Base-by-base conservation (phyloP, 2,113 vertebrate genomes). In the Trematocara nigrifrons region DNA sequence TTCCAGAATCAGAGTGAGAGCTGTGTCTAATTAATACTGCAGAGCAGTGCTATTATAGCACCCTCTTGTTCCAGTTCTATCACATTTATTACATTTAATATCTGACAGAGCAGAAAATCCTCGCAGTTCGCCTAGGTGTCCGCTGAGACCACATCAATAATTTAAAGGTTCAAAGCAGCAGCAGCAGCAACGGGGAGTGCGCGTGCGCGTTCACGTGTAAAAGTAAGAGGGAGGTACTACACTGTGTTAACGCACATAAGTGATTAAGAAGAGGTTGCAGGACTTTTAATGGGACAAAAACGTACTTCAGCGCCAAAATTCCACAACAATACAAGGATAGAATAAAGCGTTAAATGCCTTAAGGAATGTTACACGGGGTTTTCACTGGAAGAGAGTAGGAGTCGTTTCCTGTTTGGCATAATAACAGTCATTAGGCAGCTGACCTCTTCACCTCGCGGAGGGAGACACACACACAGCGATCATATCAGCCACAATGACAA, bases 91-190 rank as follows among this genome's bases (percentile, higher is more conserved):
- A 33, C 87, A 85, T 79, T 59, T 86, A 38, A 83, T 52, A 89
- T 71, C 51, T 92, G 82, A 80, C 74, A 84, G 64, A 64, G 86
- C 10, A 80, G 51, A 82, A 5, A 84, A 52, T 78, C 79, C 15
- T 78, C 20, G 78, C 80, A 66, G 85, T 76, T 77, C 85, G 77
- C 84, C 82, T 82, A 76, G 84, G 87, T 76, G 49, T 89, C 95
- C 95, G 89, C 95, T 96, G 96, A 94, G 94, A 90, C 90, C 92
- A 88, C 96, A 97, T 96, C 91, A 97, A 97, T 96, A 96, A 97
- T 95, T 95, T 95, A 96, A 95, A 95, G 95, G 93, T 95, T 94
- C 95, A 95, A 97, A 95, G 96, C 96, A 96, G 91, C 94, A 95
- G 88, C 93, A 93, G 96, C 49, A 95, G 87, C 92, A 93, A 96